A percentile compares a stretch with the other conserved stretches of the same genome.
Conservation (phyloP, 2,888 invertebrate species). For the Boloria selene region DNA sequence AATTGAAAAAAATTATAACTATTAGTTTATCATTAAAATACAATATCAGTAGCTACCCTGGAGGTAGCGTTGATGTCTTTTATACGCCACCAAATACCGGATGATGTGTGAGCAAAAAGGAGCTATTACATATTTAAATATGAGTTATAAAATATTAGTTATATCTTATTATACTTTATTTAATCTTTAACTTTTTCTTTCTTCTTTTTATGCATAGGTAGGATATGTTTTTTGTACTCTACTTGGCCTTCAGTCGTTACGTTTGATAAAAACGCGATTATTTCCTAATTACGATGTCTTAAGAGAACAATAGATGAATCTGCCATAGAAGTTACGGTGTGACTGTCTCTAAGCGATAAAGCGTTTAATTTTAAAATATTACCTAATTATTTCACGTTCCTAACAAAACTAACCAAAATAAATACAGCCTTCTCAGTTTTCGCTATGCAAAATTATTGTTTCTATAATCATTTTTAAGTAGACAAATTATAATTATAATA, state of each 20-base stretch:
- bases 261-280: slow-evolving; percentile 15
- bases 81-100: slow-evolving; percentile 8
- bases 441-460: too few relatives aligned
- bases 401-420: background rate
- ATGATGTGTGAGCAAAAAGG: background rate
- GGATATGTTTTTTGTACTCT: background rate
- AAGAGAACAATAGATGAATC: slow-evolving; percentile 19
- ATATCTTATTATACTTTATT: too few relatives aligned
- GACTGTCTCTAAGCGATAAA: slow-evolving; percentile 29
- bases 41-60: too few relatives aligned
- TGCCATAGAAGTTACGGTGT: slow-evolving; percentile 34
- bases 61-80: slow-evolving; percentile 28
- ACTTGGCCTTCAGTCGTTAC: slow-evolving; percentile 6
- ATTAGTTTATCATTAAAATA: too few relatives aligned
- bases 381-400: slow-evolving; percentile 11
- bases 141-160: too few relatives aligned
- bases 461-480: too few relatives aligned
- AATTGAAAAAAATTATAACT: too few relatives aligned
- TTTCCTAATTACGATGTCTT: slow-evolving; percentile 7
- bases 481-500: too few relatives aligned
- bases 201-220: background rate
- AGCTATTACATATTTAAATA: background rate
- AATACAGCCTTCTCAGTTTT: background rate
- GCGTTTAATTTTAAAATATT: slow-evolving; percentile 15
- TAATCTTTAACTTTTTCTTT: background rate